Percentiles rank a stretch among this genome's conserved stretches.
Evolutionary conservation across 2,888 invertebrate genomes (phyloP).

Genomic region (Metellina segmentata): DNA sequence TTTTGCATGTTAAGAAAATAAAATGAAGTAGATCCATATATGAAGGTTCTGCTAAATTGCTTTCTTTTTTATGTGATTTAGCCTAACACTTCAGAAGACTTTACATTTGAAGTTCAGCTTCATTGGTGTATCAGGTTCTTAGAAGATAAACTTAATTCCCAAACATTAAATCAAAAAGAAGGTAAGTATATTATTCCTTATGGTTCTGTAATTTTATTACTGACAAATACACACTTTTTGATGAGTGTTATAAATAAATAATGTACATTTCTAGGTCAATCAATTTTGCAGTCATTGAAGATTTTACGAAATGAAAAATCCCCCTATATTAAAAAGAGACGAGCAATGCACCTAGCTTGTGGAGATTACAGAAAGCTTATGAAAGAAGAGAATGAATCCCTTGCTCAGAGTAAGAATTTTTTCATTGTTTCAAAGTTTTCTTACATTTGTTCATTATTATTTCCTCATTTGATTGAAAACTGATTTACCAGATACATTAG

Average conservation of each 20-base stretch:
- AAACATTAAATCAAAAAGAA: constrained; percentile 26
- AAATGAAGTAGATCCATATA: too few relatives aligned
- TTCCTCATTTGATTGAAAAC: not conserved
- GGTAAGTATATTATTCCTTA: not conserved
- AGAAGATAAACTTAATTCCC: constrained; percentile 21
- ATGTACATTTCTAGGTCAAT: constrained; percentile 29
- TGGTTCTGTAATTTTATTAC: not conserved
- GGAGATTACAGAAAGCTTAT: constrained; percentile 51
- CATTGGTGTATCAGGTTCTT: constrained; percentile 12
- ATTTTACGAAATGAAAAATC: constrained; percentile 26
- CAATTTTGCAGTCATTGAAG: constrained; percentile 21
- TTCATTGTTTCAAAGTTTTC: not conserved
- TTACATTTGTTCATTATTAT: not conserved
- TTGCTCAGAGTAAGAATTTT: constrained; percentile 7
- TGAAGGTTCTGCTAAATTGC: too few relatives aligned
- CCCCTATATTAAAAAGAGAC: constrained; percentile 42
- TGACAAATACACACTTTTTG: not conserved
- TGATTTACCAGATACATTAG: not conserved
- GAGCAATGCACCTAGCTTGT: constrained; percentile 46
- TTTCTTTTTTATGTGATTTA: not conserved
- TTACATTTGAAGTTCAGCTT: constrained; percentile 36
- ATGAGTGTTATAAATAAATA: not conserved
- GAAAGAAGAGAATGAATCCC: not conserved
- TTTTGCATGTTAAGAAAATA: too few relatives aligned
- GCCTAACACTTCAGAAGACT: not conserved